A percentile compares a stretch with the other conserved stretches of the same genome.
These are phyloP conservation scores for Carollia perspicillata DNA, from an alignment of 2,113 vertebrate species.

Conservation along the genomic window DNA sequence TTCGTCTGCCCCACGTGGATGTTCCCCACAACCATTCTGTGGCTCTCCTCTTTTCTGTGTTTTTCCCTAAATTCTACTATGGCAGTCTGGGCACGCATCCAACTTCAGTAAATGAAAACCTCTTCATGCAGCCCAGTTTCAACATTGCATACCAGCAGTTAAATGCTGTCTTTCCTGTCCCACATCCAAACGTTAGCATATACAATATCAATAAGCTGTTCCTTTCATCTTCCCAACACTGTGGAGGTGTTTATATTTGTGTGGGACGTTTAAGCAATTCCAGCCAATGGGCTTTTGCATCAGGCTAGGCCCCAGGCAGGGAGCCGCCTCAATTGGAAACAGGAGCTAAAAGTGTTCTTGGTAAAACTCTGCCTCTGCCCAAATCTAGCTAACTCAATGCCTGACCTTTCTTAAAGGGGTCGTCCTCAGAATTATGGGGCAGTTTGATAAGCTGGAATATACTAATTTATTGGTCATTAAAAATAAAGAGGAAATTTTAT, in stretches of 20 bases:
- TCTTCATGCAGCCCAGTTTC: slow-evolving; percentile 52
- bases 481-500: slow-evolving; percentile 82
- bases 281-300: slow-evolving; percentile 61
- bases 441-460: slow-evolving; percentile 82
- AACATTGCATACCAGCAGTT: slow-evolving; percentile 46
- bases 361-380: slow-evolving; percentile 62
- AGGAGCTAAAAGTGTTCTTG: slow-evolving; percentile 75
- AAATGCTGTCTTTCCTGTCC: slow-evolving; percentile 59
- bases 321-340: slow-evolving; percentile 66
- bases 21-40: slow-evolving; percentile 57
- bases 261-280: slow-evolving; percentile 54
- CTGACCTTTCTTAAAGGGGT: slow-evolving; percentile 73
- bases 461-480: slow-evolving; percentile 83
- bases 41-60: slow-evolving; percentile 57
- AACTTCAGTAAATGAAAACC: slow-evolving; percentile 72
- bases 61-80: slow-evolving; percentile 71
- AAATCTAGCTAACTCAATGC: slow-evolving; percentile 65
- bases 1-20: background rate
- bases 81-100: slow-evolving; percentile 70
- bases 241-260: slow-evolving; percentile 70
- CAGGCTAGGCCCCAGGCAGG: slow-evolving; percentile 41
- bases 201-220: slow-evolving; percentile 58
- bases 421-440: slow-evolving; percentile 78
- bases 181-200: slow-evolving; percentile 52
- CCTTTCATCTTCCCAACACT: slow-evolving; percentile 41